Evolutionary conservation across 2,113 vertebrate genomes (phyloP).

Genomic region (Rhipidura dahli): DNA sequence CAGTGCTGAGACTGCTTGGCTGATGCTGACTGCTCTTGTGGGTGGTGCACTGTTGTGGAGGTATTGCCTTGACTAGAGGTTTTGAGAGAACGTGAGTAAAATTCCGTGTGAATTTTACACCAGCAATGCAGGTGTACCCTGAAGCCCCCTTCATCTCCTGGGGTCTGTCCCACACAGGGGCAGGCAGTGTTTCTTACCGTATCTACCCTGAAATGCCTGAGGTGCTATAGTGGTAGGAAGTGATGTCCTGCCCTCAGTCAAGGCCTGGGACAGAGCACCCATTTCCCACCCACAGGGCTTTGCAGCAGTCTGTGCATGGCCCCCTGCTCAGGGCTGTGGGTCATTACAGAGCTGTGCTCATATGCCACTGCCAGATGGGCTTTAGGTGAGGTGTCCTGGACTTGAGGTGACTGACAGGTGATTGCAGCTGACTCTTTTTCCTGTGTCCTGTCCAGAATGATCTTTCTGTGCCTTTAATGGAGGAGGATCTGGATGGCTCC

Average conservation of each 20-base stretch:
- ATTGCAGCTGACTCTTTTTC: background rate
- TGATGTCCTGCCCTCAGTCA: background rate
- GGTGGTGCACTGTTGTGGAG: background rate
- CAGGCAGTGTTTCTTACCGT: background rate
- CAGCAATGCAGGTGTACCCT: background rate
- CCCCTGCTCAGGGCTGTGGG: background rate
- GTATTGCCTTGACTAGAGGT: background rate
- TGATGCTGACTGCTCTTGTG: background rate
- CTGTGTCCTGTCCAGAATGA: conserved; percentile 76
- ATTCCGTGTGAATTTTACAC: background rate
- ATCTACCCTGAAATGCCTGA: background rate
- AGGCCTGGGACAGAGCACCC: background rate
- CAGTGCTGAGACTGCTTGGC: background rate
- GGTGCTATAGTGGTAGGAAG: background rate
- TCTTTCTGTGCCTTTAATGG: conserved; percentile 84
- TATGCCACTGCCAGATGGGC: background rate
- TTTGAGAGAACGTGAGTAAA: background rate
- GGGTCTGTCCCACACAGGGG: background rate
- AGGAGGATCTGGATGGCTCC: conserved; percentile 88
- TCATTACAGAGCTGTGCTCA: background rate
- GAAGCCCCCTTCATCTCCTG: background rate
- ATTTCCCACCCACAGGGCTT: background rate
- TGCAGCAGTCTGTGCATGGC: background rate
- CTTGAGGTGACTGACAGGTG: background rate
- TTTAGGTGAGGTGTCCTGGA: background rate